Evolutionary conservation across 2,888 invertebrate genomes (phyloP).

Genomic region (Cryptus viduatorius): DNA sequence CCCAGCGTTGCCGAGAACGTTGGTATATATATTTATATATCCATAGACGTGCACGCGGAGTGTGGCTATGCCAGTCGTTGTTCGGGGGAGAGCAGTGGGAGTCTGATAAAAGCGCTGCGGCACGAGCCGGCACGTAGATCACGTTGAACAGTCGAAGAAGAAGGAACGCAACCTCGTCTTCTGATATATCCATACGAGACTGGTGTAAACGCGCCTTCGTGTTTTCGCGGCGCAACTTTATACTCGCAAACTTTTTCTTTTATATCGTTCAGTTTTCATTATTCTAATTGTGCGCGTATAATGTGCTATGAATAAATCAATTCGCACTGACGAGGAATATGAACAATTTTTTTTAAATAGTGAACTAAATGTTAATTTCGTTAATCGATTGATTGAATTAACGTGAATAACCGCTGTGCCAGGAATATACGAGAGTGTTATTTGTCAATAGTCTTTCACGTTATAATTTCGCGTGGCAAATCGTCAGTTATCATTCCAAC

Average conservation of each 20-base stretch:
- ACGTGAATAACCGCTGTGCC: slow-evolving; percentile 3
- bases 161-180: slow-evolving; percentile 57
- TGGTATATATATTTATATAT: neutral
- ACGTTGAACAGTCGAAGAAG: slow-evolving; percentile 77
- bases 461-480: neutral
- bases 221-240: slow-evolving; percentile 7
- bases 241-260: neutral
- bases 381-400: neutral
- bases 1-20: slow-evolving; percentile 2
- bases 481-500: slow-evolving; percentile 34
- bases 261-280: neutral
- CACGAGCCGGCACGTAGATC: slow-evolving; percentile 78
- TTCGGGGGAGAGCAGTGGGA: slow-evolving; percentile 26
- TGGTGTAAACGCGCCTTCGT: neutral
- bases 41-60: slow-evolving; percentile 22
- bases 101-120: slow-evolving; percentile 74
- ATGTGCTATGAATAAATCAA: neutral
- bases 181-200: slow-evolving; percentile 1
- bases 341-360: slow-evolving; percentile 2
- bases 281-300: no score
- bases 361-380: slow-evolving; percentile 1
- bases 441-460: slow-evolving; percentile 1
- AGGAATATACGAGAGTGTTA: slow-evolving; percentile 22
- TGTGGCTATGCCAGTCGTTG: slow-evolving; percentile 24
- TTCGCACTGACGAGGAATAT: neutral